These are phyloP conservation scores for Tadarida brasiliensis DNA, from an alignment of 2,797 vertebrate genomes.

Conservation along the genomic window DNA sequence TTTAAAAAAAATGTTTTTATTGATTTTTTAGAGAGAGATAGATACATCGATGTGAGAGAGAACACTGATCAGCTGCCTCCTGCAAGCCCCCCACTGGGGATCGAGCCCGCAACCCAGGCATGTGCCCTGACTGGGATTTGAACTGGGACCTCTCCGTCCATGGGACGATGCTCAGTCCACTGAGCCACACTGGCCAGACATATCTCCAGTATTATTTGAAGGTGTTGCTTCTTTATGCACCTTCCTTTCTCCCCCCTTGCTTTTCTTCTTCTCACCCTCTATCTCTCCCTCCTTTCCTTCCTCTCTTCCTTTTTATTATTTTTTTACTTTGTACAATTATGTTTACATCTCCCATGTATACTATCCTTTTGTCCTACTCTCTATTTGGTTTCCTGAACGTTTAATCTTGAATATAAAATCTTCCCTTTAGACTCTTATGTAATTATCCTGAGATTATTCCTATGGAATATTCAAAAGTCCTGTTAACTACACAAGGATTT, in stretches of 20 bases:
- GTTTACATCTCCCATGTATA: background rate
- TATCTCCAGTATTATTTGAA: background rate
- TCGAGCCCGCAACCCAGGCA: no score
- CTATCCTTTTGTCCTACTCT: background rate
- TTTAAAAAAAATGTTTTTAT: no score
- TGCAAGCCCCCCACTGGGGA: no score
- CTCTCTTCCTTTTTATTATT: background rate
- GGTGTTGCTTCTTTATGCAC: background rate
- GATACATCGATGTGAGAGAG: no score
- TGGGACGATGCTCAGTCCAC: no score
- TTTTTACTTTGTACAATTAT: background rate
- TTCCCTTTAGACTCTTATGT: background rate
- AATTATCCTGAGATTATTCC: background rate
- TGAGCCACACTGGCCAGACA: no score
- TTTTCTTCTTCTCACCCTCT: background rate
- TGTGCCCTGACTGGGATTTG: no score
- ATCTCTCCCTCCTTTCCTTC: background rate
- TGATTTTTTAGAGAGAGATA: no score
- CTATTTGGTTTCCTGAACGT: background rate
- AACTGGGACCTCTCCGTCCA: no score
- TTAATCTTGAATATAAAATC: background rate
- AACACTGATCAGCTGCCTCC: no score
- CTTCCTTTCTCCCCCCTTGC: background rate
- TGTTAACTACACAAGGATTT: background rate
- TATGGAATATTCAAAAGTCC: background rate